Evolutionary conservation across 2,797 vertebrate genomes (phyloP), one percentile per base, ranked within the genome.

Genomic region (Ctenopoma multispine): DNA sequence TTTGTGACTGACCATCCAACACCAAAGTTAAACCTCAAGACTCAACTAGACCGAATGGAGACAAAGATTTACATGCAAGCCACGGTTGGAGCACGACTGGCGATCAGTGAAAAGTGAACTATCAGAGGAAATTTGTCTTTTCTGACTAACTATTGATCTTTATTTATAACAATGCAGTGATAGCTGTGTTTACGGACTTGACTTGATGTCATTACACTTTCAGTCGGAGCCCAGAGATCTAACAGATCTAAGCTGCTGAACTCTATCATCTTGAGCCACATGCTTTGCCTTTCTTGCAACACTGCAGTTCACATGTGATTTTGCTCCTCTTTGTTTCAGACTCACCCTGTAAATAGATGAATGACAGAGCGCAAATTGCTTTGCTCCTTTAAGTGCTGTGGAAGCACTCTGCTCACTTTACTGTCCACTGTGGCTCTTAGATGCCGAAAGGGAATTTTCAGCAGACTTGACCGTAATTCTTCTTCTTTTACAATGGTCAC

Each of bases 301-400:
- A 55, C 57, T 38, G 43, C 54, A 48, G 58, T 41, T 63, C 61
- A 56, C 43, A 75, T 53, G 62, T 74, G 47, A 81, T 80, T 79
- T 61, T 67, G 34, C 43, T 61, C 50, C 27, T 60, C 5, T 1
- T 48, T 72, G 36, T 38, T 23, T 56, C 46, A 70, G 23, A 75
- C 20, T 71, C 24, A n/a, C 24, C 44, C 12, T 48, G 34, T 31
- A 54, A 62, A 66, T 10, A 29, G 58, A n/a, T n/a, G n/a, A 66
- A 49, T 40, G 40, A 62, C 49, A 12, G 10, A 67, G 38, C 38
- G 68, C 18, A 55, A 40, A 61, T 34, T 54, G 20, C 3, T 20
- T 55, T 4, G 23, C 36, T 9, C 73, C 38, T 53, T 70, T 4
- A 9, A 27, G 18, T 61, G 54, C 47, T 55, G 27, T 27, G 15